Evolutionary conservation across 2,797 vertebrate genomes (phyloP), one percentile per base, ranked within the genome.

Genomic region (Centropyge bicolor): DNA sequence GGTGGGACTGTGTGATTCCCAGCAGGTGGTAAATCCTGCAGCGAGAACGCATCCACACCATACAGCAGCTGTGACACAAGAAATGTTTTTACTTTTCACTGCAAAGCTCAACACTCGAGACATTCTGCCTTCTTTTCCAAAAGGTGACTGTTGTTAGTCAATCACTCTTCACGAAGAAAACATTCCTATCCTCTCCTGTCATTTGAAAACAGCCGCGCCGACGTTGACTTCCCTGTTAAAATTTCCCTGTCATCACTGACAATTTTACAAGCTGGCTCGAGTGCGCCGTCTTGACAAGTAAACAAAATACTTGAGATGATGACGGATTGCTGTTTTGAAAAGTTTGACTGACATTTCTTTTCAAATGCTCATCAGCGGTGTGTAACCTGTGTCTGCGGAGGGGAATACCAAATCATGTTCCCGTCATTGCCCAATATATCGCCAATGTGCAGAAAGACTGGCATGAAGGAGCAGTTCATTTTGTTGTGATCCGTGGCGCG

Each of bases 401-500:
- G 22, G 70, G 38, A 74, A 66, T 46, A 43, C 22, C 22, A 57
- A 79, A 70, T 73, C 45, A 56, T 43, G 36, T 24, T 20, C 20
- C 54, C n/a, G 36, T 41, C 38, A 20, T 63, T 1, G 1, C 43
- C 43, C 22, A 41, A 48, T 67, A 54, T n/a, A 59, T 52, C 20
- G 19, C 20, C 22, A 20, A 51, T 38, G 52, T 76, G 40, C 57
- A 54, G n/a, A 54, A 61, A 49, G 24, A 61, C 54, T 57, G 82
- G 64, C 83, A 64, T 74, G 49, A 82, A 81, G 65, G 60, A 62
- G 40, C 38, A 35, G 46, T 80, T 51, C 20, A 61, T 57, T 75
- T 78, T 78, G 66, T 89, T 69, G 55, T 82, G 80, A 80, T 80
- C 70, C 70, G 38, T 77, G 67, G 73, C 65, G 67, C 45, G 20